A percentile compares a stretch with the other conserved stretches of the same genome.
These are phyloP conservation scores for Porphyrio hochstetteri DNA, from an alignment of 2,113 vertebrate genomes.

Conservation along the genomic window DNA sequence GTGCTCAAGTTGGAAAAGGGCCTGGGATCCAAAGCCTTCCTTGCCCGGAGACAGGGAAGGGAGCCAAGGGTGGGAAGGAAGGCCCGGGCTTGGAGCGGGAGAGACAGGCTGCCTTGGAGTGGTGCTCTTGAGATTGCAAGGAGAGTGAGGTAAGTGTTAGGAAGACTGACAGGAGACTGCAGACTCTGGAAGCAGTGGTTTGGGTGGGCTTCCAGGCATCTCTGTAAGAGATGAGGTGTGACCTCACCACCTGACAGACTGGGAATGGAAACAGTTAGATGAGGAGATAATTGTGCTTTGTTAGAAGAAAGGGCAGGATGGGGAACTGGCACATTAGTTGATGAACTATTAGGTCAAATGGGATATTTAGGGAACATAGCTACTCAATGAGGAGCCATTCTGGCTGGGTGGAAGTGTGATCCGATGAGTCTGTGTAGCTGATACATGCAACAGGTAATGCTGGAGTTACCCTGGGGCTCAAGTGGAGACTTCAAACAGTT, in stretches of 20 bases:
- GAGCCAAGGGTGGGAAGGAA: neutral
- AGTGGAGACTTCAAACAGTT: constrained; percentile 34
- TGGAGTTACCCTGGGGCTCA: constrained; percentile 41
- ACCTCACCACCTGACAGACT: neutral
- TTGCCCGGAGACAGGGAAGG: neutral
- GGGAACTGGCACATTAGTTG: neutral
- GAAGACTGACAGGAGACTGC: neutral
- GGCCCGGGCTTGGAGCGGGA: neutral
- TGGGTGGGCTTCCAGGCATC: neutral
- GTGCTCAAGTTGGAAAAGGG: neutral
- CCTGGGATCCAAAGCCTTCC: neutral
- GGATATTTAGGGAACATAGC: neutral
- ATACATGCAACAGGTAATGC: neutral
- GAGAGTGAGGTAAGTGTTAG: neutral
- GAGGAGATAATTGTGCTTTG: neutral
- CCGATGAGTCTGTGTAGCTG: constrained; percentile 7
- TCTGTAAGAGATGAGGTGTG: neutral
- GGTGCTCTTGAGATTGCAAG: neutral
- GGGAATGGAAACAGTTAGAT: neutral
- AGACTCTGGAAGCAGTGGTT: neutral
- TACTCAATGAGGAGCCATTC: neutral
- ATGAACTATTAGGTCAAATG: neutral
- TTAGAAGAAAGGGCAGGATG: neutral
- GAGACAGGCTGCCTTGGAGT: neutral
- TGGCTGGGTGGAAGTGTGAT: neutral